These are phyloP conservation scores for Anas platyrhynchos DNA, from an alignment of 2,113 vertebrate species.

Conservation along the genomic window DNA sequence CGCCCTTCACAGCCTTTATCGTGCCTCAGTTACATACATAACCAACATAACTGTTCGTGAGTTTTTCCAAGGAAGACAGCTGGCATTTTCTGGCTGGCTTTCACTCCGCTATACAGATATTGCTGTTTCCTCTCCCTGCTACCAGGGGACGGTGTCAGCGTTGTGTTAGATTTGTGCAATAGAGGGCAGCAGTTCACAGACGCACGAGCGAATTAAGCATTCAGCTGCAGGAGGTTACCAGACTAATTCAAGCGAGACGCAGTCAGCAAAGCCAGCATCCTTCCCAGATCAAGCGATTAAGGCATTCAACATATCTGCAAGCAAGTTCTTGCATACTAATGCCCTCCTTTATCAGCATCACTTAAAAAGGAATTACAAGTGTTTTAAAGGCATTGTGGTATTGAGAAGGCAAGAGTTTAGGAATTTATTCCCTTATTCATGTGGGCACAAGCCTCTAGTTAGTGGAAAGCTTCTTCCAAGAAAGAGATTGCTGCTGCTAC, in stretches of 20 bases:
- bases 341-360: background rate
- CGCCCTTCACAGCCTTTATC: background rate
- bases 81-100: background rate
- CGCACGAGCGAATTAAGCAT: background rate
- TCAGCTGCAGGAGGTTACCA: background rate
- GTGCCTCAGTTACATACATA: background rate
- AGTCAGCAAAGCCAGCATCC: background rate
- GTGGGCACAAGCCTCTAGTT: background rate
- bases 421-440: background rate
- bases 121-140: background rate
- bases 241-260: background rate
- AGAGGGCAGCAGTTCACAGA: constrained; percentile 57
- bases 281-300: background rate
- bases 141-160: background rate
- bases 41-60: accelerated
- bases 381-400: background rate
- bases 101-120: background rate
- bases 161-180: background rate
- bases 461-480: background rate
- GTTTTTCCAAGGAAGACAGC: background rate
- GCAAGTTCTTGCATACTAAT: background rate
- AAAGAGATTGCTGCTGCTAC: background rate
- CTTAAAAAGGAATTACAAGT: background rate
- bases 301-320: background rate
- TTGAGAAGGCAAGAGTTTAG: background rate